These are phyloP conservation scores for Heteromormyrus szaboi DNA, from an alignment of 2,797 vertebrate genomes.

Conservation along the genomic window DNA sequence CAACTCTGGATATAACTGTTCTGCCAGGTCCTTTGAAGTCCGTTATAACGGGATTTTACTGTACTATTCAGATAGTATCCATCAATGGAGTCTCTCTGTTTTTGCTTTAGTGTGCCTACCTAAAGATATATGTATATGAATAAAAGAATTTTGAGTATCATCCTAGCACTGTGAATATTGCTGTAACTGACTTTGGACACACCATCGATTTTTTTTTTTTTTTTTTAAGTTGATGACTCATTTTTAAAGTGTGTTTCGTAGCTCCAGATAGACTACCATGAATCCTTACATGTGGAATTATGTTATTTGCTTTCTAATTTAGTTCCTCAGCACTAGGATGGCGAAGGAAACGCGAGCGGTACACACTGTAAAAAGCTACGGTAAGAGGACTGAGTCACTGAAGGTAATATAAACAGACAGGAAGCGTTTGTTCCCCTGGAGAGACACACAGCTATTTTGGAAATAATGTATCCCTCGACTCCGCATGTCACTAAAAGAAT, in stretches of 20 bases:
- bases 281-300: background rate
- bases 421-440: background rate
- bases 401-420: background rate
- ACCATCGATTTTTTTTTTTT: background rate
- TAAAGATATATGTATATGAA: background rate
- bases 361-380: background rate
- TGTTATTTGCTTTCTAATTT: background rate
- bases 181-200: background rate
- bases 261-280: background rate
- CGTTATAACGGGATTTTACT: background rate
- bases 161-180: background rate
- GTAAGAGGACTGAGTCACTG: background rate
- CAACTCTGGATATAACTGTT: background rate
- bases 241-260: background rate
- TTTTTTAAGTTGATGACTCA: background rate
- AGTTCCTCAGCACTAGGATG: background rate
- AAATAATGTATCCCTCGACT: background rate
- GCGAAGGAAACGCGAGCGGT: background rate
- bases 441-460: conserved; percentile 2
- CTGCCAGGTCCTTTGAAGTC: background rate
- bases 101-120: background rate
- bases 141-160: background rate
- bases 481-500: background rate
- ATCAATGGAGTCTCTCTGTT: background rate
- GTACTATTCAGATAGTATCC: background rate